Conservation (phyloP, 2,113 vertebrate genomes). For the Oxyura jamaicensis region DNA sequence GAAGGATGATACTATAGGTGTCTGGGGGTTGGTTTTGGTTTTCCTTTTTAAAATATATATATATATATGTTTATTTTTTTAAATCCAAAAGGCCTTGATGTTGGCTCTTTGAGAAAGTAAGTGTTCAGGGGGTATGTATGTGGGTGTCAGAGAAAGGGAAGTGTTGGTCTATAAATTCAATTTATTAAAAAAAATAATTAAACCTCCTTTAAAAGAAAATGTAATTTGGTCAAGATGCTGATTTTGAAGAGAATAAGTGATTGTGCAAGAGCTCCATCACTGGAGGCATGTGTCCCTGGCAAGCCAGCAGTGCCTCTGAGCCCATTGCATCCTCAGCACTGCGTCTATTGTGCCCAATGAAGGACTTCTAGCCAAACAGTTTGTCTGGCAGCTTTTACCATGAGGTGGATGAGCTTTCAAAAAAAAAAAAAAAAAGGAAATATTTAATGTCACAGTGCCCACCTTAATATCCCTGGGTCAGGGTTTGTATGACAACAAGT, state of each 20-base stretch:
- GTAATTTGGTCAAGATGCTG: background rate
- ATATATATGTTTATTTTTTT: too few species aligned
- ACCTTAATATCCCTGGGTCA: background rate
- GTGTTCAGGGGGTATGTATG: background rate
- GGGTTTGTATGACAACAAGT: background rate
- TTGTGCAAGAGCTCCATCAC: background rate
- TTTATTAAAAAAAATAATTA: too few species aligned
- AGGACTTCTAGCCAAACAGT: background rate
- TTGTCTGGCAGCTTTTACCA: background rate
- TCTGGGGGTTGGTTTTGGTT: background rate
- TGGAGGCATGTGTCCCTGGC: background rate
- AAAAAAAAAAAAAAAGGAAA: background rate
- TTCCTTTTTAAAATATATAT: too few species aligned
- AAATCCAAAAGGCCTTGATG: background rate
- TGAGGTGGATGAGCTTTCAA: background rate
- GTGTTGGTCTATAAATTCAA: background rate
- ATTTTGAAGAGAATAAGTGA: background rate
- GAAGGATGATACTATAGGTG: background rate
- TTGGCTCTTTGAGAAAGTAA: background rate
- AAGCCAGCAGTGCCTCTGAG: background rate
- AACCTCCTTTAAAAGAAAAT: background rate
- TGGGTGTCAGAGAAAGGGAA: background rate
- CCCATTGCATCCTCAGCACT: fast-evolving
- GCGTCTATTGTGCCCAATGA: fast-evolving
- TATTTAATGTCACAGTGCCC: background rate